Evolutionary conservation across 2,113 vertebrate genomes (phyloP), one percentile per base, ranked within the genome.

Genomic region (human (Homo sapiens)): DNA sequence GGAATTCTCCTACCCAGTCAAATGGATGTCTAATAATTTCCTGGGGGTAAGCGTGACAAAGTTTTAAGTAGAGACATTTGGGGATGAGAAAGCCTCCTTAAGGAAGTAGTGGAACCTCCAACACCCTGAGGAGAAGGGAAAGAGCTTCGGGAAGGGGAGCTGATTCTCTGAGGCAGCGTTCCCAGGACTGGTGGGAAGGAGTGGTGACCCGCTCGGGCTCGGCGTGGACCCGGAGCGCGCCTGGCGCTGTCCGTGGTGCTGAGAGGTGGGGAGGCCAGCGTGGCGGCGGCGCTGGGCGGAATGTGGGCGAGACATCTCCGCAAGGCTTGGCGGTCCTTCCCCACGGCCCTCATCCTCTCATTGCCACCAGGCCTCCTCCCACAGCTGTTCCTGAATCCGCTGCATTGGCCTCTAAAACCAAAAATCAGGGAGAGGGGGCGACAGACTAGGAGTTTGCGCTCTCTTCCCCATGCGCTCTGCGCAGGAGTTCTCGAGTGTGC

Each of bases 61-160:
- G 27, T 64, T 64, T 64, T 64, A 30, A 30, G 27, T 64, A 30
- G 61, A 64, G 61, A 64, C 27, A 64, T 64, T 64, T 64, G 61
- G 27, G 61, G 61, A 64, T 30, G 61, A 64, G 27, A 64, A 64
- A 64, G 61, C 61, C 61, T 64, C 27, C 68, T 64, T 82, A 57
- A 43, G 35, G 32, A 55, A 87, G 68, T 5, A 82, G 20, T 20
- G 27, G 40, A 73, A 48, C 57, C 98, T 89, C 78, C 98, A 99
- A 98, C 98, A 99, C 97, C 98, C 73, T 64, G 11, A 4, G 32
- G 23, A 61, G 86, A 97, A 92, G 45, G 38, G 55, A 86, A 61
- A 45, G 38, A 38, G 20, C 61, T 83, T 89, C 11, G 18, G 18
- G 81, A 70, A 87, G 68, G 14, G 64, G 80, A 43, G 11, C 82